Conservation (phyloP, 1,140 invertebrate genomes). For the Macrocentrus cingulum region DNA sequence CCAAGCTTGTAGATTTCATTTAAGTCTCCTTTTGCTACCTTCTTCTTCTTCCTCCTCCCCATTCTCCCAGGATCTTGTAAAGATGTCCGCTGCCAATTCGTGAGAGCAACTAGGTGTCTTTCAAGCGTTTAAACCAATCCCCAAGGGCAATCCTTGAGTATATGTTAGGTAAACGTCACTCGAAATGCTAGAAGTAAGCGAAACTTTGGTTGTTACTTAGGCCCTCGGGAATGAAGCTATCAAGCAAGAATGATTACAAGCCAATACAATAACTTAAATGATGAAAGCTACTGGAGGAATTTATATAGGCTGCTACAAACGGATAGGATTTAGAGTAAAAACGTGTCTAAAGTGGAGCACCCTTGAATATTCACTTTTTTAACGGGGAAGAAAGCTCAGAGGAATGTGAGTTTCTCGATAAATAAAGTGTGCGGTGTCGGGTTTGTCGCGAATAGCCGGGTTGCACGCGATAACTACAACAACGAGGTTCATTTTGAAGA, state of each 20-base stretch:
- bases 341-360: neutral
- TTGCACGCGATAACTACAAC: conserved; percentile 29
- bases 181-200: too few relatives aligned
- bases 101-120: conserved; percentile 7
- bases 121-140: conserved; percentile 4
- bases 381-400: neutral
- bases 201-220: too few relatives aligned
- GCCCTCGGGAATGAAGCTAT: too few relatives aligned
- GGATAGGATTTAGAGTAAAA: neutral
- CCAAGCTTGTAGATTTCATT: conserved; percentile 7
- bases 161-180: too few relatives aligned
- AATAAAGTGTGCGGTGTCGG: conserved; percentile 21
- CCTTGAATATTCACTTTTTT: conserved; percentile 1
- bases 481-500: neutral
- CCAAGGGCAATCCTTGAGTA: conserved; percentile 6
- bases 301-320: too few relatives aligned
- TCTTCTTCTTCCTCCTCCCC: neutral
- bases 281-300: too few relatives aligned
- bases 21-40: neutral
- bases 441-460: conserved; percentile 33
- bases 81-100: conserved; percentile 1
- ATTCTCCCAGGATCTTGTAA: neutral
- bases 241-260: too few relatives aligned
- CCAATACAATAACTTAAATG: too few relatives aligned
- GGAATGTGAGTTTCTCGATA: conserved; percentile 9